Evolutionary conservation across 1,140 invertebrate species (phyloP).

Genomic region (Drosophila punjabiensis): DNA sequence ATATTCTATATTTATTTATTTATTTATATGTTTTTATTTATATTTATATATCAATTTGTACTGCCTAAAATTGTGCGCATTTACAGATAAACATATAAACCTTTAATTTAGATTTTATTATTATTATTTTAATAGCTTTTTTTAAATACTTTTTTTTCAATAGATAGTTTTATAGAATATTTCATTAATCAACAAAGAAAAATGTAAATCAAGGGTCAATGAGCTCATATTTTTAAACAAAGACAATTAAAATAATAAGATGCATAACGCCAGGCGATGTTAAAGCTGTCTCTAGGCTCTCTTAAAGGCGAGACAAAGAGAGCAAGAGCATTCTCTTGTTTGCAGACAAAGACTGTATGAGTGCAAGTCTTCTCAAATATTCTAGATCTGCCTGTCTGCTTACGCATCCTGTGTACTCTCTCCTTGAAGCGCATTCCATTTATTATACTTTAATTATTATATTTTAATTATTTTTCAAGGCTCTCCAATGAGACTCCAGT

Average conservation of each 20-base stretch:
- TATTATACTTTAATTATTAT: no score
- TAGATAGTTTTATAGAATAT: conserved; percentile 11
- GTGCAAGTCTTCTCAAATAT: background rate
- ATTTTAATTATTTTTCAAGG: no score
- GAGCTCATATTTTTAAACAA: background rate
- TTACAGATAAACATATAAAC: conserved; percentile 8
- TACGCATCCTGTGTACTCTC: no score
- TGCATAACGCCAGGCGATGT: background rate
- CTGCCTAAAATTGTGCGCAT: conserved; percentile 10
- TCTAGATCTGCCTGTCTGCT: no score
- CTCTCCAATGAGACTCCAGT: background rate
- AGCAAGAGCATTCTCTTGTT: background rate
- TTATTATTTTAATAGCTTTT: conserved; percentile 2
- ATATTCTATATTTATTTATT: background rate
- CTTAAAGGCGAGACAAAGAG: background rate
- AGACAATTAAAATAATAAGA: background rate
- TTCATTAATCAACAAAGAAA: conserved; percentile 7
- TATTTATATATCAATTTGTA: conserved; percentile 11
- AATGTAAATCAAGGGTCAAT: background rate
- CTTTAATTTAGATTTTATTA: conserved; percentile 2
- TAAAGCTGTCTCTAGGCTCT: background rate
- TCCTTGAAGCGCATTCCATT: no score
- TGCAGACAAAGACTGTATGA: no score
- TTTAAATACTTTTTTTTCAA: background rate
- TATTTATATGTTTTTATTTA: conserved; percentile 7